Base-by-base conservation (phyloP, 2,888 invertebrate species). In the Microctonus aethiopoides region DNA sequence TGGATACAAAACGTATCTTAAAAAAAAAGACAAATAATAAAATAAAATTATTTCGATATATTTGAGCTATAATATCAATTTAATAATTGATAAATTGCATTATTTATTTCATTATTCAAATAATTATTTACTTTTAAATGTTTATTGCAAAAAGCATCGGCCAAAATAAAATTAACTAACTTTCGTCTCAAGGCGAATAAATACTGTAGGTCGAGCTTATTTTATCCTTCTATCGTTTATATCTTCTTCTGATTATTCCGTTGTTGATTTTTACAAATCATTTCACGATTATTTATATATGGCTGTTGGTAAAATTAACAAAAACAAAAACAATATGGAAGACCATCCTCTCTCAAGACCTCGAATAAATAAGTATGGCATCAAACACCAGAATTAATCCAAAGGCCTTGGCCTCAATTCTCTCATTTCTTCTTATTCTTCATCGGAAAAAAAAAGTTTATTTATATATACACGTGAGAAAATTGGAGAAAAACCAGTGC, bases 61-160 rank as follows among this genome's bases (percentile, higher is more conserved):
- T n/a, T n/a, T n/a, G n/a, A n/a, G n/a, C n/a, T n/a, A n/a, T n/a
- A n/a, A n/a, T n/a, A n/a, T n/a, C n/a, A n/a, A n/a, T n/a, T n/a
- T n/a, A n/a, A n/a, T n/a, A n/a, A n/a, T n/a, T n/a, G n/a, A n/a
- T n/a, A n/a, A n/a, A n/a, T n/a, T n/a, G n/a, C n/a, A n/a, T n/a
- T n/a, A n/a, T n/a, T n/a, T n/a, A n/a, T n/a, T n/a, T n/a, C n/a
- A n/a, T n/a, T n/a, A n/a, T n/a, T n/a, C n/a, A n/a, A n/a, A n/a
- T n/a, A n/a, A n/a, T n/a, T n/a, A n/a, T n/a, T n/a, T n/a, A n/a
- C n/a, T n/a, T n/a, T n/a, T n/a, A n/a, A n/a, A 39, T 63, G 71
- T 46, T 46, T 52, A 67, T 20, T n/a, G n/a, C n/a, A n/a, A n/a
- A n/a, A 54, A 74, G 73, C 74, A 74, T 71, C 74, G 56, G 65